These are phyloP conservation scores for Thumatha senex DNA, from an alignment of 2,888 invertebrate species.

Conservation along the genomic window DNA sequence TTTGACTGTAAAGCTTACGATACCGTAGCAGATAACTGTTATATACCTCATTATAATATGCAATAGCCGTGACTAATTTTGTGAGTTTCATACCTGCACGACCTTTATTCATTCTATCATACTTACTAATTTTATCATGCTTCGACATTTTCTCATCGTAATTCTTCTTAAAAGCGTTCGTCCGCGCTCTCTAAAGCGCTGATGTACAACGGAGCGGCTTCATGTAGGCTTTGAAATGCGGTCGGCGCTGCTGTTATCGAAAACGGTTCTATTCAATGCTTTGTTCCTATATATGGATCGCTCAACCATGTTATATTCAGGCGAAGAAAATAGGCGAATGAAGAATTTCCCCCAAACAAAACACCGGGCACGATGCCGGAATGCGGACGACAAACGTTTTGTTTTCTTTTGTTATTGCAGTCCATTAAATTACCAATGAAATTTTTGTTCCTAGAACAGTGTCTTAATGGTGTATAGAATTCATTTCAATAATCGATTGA, in stretches of 20 bases:
- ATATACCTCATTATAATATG: slow-evolving; percentile 24
- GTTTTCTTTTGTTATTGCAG: background rate
- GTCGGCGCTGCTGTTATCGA: background rate
- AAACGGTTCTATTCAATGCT: background rate
- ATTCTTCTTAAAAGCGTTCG: background rate
- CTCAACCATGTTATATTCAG: background rate
- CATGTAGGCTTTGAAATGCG: background rate
- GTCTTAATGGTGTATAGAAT: too few species aligned
- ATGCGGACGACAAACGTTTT: background rate
- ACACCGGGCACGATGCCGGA: background rate
- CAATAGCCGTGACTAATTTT: slow-evolving; percentile 22
- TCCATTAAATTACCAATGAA: background rate
- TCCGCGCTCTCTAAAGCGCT: background rate
- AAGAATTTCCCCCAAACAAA: background rate
- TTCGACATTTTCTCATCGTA: slow-evolving; percentile 1
- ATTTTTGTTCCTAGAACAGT: too few species aligned
- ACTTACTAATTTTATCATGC: slow-evolving; percentile 5
- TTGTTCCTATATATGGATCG: background rate
- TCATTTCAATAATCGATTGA: too few species aligned
- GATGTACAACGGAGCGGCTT: background rate
- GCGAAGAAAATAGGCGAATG: background rate
- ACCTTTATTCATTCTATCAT: slow-evolving; percentile 22
- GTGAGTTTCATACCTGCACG: slow-evolving; percentile 24
- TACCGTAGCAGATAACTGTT: slow-evolving; percentile 16
- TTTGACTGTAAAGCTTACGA: background rate